A percentile compares a stretch with the other conserved stretches of the same genome.
phyloP scores from a whole-genome alignment of 2,888 invertebrate genomes.

The Myopa tessellatipennis region DNA sequence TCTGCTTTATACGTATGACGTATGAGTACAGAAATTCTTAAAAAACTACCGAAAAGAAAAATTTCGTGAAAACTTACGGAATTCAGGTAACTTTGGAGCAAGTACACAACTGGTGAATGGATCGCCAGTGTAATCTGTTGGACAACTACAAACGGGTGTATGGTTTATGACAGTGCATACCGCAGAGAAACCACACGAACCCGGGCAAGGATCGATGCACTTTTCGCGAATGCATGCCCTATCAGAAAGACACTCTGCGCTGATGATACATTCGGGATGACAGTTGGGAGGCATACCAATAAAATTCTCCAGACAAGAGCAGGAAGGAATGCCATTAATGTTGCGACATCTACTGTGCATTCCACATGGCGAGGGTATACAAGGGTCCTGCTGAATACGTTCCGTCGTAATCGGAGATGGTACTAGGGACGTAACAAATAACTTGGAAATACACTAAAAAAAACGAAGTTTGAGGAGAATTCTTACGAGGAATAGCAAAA shows the following conservation, averaged over 20 bases:
- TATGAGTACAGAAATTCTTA: conserved; percentile 38
- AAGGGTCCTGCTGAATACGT: conserved; percentile 71
- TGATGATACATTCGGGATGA: conserved; percentile 77
- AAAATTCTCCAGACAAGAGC: conserved; percentile 74
- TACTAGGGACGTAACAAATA: conserved; percentile 50
- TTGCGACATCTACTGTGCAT: conserved; percentile 73
- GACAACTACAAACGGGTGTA: conserved; percentile 76
- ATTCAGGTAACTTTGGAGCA: conserved; percentile 54
- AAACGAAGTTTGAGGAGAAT: not conserved
- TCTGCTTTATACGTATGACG: conserved; percentile 54
- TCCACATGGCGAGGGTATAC: conserved; percentile 76
- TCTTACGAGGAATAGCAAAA: conserved; percentile 69
- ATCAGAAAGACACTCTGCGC: conserved; percentile 76
- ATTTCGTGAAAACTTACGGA: conserved; percentile 24
- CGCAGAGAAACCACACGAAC: conserved; percentile 75
- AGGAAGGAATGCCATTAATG: conserved; percentile 73
- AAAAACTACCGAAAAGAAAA: conserved; percentile 13
- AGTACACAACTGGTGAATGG: conserved; percentile 69
- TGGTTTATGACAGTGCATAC: conserved; percentile 75
- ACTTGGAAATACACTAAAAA: conserved; percentile 1
- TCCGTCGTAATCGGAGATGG: conserved; percentile 54
- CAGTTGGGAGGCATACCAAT: conserved; percentile 79
- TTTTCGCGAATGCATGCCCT: conserved; percentile 77
- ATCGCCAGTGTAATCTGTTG: conserved; percentile 71
- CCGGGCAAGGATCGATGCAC: conserved; percentile 78